phyloP scores from a whole-genome alignment of 2,113 vertebrate species.

The Rhipidura dahli region DNA sequence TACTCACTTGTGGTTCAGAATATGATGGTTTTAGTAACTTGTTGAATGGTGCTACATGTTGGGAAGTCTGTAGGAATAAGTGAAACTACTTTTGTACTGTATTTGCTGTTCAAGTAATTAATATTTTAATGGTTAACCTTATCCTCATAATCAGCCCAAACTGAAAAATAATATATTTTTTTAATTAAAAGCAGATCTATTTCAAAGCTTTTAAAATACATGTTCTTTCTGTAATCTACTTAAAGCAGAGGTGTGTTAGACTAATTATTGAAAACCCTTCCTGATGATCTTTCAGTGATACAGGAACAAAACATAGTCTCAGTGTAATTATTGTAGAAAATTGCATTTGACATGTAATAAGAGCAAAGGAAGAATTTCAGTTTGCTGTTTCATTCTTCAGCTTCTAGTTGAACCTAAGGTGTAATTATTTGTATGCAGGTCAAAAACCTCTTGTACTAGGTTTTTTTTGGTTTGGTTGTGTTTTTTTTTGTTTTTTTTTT shows the following conservation, averaged over 20 bases:
- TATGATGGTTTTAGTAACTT: not conserved
- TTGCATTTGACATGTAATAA: not conserved
- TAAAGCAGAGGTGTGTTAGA: not conserved
- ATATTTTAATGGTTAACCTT: not conserved
- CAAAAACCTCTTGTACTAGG: not conserved
- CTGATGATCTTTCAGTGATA: not conserved
- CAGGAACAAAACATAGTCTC: not conserved
- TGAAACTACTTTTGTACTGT: not conserved
- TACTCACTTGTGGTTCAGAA: slow-evolving; percentile 23
- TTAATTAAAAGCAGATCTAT: not conserved
- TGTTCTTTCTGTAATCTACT: not conserved
- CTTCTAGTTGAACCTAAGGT: not conserved
- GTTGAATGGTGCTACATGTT: not conserved
- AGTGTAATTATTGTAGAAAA: not conserved
- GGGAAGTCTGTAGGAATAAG: not conserved
- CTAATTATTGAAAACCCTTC: not conserved
- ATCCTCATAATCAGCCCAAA: not conserved
- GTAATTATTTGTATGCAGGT: not conserved
- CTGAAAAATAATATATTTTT: not conserved
- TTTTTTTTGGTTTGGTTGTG: no score
- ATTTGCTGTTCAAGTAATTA: not conserved
- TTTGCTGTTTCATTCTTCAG: not conserved
- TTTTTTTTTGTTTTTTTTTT: not conserved
- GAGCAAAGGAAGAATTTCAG: not conserved
- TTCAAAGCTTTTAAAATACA: not conserved